Evolutionary conservation across 2,888 invertebrate species (phyloP).

Genomic region (Portevinia maculata): DNA sequence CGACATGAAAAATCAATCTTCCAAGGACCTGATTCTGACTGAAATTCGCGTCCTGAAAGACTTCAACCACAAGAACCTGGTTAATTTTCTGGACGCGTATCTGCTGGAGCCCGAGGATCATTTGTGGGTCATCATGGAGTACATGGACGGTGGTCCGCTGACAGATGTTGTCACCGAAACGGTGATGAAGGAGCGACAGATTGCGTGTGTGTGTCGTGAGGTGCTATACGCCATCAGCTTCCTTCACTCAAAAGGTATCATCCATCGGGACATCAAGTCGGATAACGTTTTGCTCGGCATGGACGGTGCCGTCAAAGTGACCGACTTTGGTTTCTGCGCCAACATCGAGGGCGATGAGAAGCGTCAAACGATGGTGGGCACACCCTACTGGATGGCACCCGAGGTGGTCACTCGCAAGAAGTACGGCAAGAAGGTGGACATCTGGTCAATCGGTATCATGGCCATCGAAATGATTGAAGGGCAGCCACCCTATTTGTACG

Average conservation of each 20-base stretch:
- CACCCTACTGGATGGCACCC: conserved; percentile 99
- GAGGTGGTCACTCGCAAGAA: conserved; percentile 96
- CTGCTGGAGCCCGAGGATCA: conserved; percentile 94
- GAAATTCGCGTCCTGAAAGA: conserved; percentile 96
- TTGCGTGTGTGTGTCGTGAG: conserved; percentile 96
- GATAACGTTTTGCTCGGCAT: conserved; percentile 97
- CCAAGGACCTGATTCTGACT: conserved; percentile 97
- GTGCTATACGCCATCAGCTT: conserved; percentile 94
- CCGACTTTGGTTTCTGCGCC: conserved; percentile 99
- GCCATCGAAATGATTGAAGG: conserved; percentile 97
- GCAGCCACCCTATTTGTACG: conserved; percentile 97
- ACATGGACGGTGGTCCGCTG: conserved; percentile 96
- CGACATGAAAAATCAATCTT: conserved; percentile 96
- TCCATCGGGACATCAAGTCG: conserved; percentile 98
- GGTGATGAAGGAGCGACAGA: conserved; percentile 97
- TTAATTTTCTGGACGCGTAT: conserved; percentile 97
- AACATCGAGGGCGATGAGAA: conserved; percentile 97
- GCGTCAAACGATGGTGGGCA: conserved; percentile 98
- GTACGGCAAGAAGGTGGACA: conserved; percentile 96
- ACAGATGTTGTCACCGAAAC: conserved; percentile 99
- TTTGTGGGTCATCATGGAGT: conserved; percentile 98
- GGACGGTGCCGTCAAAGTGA: conserved; percentile 95
- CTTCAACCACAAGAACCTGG: conserved; percentile 96
- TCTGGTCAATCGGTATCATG: conserved; percentile 99
- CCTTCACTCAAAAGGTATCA: conserved; percentile 94